Percentiles rank a stretch among this genome's conserved stretches.
Conservation (phyloP, 2,888 invertebrate genomes). For the Zele albiditarsus region DNA sequence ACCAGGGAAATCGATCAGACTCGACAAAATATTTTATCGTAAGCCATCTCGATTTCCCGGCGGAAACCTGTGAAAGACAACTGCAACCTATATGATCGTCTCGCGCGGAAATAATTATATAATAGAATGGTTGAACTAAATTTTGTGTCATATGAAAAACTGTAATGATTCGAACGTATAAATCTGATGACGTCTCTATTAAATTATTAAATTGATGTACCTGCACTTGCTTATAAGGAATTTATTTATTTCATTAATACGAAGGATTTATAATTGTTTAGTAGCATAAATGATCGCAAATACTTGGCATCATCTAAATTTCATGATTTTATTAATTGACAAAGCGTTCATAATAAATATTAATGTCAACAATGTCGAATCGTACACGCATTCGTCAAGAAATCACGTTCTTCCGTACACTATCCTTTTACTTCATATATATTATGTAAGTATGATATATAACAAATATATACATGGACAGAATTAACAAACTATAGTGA, state of each 20-base stretch:
- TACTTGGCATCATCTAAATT: constrained; percentile 56
- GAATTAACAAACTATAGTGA: constrained; percentile 70
- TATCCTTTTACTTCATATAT: constrained; percentile 39
- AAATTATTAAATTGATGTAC: not conserved
- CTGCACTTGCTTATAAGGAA: not conserved
- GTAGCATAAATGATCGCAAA: not conserved
- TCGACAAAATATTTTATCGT: constrained; percentile 4
- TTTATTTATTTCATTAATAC: not conserved
- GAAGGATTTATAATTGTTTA: not conserved
- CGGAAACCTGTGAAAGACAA: constrained; percentile 10
- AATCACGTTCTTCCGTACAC: constrained; percentile 40
- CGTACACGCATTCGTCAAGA: constrained; percentile 52
- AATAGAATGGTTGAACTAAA: not conserved
- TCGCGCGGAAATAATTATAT: not conserved
- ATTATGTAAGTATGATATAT: constrained; percentile 60
- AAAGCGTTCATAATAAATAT: constrained; percentile 72
- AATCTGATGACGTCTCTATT: not conserved
- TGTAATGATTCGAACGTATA: no score
- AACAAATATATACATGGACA: constrained; percentile 72
- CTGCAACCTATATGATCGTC: not conserved
- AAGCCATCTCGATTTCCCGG: constrained; percentile 18
- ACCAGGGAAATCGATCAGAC: constrained; percentile 65
- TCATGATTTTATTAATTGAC: constrained; percentile 72
- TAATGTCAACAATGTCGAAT: constrained; percentile 58
- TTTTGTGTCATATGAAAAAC: not conserved